Evolutionary conservation across 2,113 vertebrate genomes (phyloP).

Genomic region (Plestiodon gilberti): DNA sequence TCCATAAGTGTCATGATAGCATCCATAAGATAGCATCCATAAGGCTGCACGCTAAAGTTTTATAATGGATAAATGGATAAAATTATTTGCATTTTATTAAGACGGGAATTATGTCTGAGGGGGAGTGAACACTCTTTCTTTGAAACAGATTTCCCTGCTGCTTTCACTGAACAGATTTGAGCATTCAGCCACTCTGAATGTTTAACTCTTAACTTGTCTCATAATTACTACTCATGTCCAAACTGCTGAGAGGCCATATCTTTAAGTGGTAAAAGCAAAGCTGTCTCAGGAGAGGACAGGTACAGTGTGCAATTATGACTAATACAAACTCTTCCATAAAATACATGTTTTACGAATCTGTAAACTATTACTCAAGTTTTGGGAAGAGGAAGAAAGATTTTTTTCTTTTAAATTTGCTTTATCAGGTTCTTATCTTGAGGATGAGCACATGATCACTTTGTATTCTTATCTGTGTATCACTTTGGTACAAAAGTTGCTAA

Average conservation of each 20-base stretch:
- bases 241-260: not conserved
- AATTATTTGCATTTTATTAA: not conserved
- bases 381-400: not conserved
- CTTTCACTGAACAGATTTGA: not conserved
- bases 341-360: not conserved
- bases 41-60: not conserved
- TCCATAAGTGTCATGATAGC: too few relatives aligned
- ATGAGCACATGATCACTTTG: not conserved
- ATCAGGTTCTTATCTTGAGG: not conserved
- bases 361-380: constrained; percentile 7
- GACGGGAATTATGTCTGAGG: not conserved
- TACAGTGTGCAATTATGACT: not conserved
- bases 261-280: not conserved
- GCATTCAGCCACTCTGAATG: not conserved
- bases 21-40: too few relatives aligned
- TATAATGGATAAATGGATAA: not conserved
- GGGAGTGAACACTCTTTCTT: not conserved
- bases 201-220: not conserved
- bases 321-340: constrained; percentile 34
- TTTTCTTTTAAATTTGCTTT: constrained; percentile 3
- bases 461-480: not conserved
- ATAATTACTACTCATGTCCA: not conserved
- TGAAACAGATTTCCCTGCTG: not conserved
- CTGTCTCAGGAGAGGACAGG: constrained; percentile 11
- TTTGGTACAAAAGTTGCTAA: not conserved